Conservation (phyloP, 2,888 invertebrate genomes). For the Plusia festucae region DNA sequence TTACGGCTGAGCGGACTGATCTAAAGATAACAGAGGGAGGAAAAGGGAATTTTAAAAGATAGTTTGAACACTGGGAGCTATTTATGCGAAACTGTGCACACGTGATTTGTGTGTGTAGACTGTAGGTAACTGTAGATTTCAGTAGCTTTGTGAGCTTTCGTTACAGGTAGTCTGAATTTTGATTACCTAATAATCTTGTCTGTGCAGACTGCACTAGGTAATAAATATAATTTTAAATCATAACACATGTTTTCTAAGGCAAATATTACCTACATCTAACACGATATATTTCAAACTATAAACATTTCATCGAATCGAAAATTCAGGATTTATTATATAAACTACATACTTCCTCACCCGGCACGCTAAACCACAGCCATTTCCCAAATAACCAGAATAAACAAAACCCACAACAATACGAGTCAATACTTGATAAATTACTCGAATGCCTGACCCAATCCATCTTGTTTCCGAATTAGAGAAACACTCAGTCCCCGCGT, state of each 20-base stretch:
- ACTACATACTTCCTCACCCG: background rate
- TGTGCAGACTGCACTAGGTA: too few species aligned
- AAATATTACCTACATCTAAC: too few species aligned
- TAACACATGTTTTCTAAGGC: background rate
- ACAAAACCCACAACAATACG: slow-evolving; percentile 67
- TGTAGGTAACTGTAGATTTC: background rate
- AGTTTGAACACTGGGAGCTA: slow-evolving; percentile 12
- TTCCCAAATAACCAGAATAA: slow-evolving; percentile 58
- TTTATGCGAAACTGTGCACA: background rate
- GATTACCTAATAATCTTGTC: too few species aligned
- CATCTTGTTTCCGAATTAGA: slow-evolving; percentile 79
- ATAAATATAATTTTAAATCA: background rate
- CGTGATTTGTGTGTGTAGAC: background rate
- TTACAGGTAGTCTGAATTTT: too few species aligned
- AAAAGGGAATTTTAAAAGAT: slow-evolving; percentile 22
- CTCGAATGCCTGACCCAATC: slow-evolving; percentile 68
- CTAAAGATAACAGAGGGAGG: slow-evolving; percentile 35
- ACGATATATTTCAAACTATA: too few species aligned
- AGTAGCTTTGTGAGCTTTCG: background rate
- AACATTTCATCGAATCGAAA: too few species aligned
- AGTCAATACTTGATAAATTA: slow-evolving; percentile 79
- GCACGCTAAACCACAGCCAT: slow-evolving; percentile 18
- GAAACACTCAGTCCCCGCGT: slow-evolving; percentile 59
- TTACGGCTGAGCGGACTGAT: slow-evolving; percentile 30
- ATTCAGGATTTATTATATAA: background rate